Conservation (phyloP, 2,888 invertebrate genomes). For the Clostera curtula region DNA sequence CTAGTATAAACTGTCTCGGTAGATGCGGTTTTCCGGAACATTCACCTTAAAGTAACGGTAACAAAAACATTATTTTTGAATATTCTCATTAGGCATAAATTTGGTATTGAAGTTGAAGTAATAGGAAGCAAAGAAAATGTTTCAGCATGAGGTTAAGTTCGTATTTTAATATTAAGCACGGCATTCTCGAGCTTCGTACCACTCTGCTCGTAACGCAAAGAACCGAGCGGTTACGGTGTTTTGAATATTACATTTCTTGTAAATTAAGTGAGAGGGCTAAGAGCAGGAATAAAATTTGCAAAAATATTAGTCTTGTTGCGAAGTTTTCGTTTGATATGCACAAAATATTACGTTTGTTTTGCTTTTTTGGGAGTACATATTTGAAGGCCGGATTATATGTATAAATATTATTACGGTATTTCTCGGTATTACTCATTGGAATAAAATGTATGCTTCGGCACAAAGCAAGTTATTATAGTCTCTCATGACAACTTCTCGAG, state of each 20-base stretch:
- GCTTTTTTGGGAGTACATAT: background rate
- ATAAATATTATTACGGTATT: too few relatives aligned
- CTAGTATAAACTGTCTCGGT: too few relatives aligned
- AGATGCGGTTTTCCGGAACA: too few relatives aligned
- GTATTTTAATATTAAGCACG: too few relatives aligned
- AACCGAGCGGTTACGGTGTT: background rate
- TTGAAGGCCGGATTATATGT: background rate
- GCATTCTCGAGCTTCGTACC: background rate
- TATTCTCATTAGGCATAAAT: too few relatives aligned
- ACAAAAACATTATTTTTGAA: too few relatives aligned
- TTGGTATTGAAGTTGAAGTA: background rate
- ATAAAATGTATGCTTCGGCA: too few relatives aligned
- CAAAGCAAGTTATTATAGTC: too few relatives aligned
- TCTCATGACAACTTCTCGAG: too few relatives aligned
- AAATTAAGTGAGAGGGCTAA: background rate
- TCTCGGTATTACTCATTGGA: too few relatives aligned
- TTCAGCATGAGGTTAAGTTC: background rate
- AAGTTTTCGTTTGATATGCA: too few relatives aligned
- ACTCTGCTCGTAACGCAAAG: background rate
- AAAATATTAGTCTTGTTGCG: background rate
- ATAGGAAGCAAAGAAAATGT: background rate
- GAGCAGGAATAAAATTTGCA: background rate
- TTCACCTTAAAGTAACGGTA: too few relatives aligned
- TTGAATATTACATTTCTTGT: slow-evolving; percentile 1
- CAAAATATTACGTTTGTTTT: background rate